A percentile compares a stretch with the other conserved stretches of the same genome.
Conservation (phyloP, 2,113 vertebrate species). For the Corythoichthys haematopterus region DNA sequence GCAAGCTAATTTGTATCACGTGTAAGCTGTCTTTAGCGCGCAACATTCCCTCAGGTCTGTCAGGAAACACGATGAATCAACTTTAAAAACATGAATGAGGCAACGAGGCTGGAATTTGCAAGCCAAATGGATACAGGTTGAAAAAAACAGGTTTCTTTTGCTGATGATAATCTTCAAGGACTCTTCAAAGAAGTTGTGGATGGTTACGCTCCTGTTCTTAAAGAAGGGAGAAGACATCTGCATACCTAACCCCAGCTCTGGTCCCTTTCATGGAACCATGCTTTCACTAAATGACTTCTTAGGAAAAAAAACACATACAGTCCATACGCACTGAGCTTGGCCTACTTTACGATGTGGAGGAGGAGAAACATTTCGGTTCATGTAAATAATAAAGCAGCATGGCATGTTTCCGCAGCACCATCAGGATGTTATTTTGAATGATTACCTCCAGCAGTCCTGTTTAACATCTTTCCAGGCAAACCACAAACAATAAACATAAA, state of each 20-base stretch:
- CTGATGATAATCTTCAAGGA: constrained; percentile 23
- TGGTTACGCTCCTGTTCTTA: constrained; percentile 1
- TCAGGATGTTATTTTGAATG: constrained; percentile 6
- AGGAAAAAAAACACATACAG: constrained; percentile 6
- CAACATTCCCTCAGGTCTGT: constrained; percentile 15
- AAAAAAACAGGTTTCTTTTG: constrained; percentile 19
- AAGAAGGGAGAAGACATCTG: constrained; percentile 10
- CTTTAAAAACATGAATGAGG: constrained; percentile 45
- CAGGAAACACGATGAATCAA: constrained; percentile 30
- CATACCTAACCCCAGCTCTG: not conserved
- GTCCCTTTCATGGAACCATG: not conserved
- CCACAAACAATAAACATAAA: constrained; percentile 5
- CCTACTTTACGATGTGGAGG: constrained; percentile 37
- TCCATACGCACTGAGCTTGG: constrained; percentile 14
- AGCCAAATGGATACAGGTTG: constrained; percentile 30
- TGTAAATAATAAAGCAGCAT: constrained; percentile 52
- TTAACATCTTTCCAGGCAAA: not conserved
- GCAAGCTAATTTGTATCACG: constrained; percentile 17
- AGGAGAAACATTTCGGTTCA: constrained; percentile 28
- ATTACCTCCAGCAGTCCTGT: not conserved
- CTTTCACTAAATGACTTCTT: constrained; percentile 1
- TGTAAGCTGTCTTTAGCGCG: constrained; percentile 26
- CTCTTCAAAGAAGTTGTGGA: constrained; percentile 5
- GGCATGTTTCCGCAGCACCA: constrained; percentile 2
- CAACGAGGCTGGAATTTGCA: constrained; percentile 40